These are phyloP conservation scores for Drosophila insularis DNA, from an alignment of 1,140 invertebrate genomes.

Conservation along the genomic window DNA sequence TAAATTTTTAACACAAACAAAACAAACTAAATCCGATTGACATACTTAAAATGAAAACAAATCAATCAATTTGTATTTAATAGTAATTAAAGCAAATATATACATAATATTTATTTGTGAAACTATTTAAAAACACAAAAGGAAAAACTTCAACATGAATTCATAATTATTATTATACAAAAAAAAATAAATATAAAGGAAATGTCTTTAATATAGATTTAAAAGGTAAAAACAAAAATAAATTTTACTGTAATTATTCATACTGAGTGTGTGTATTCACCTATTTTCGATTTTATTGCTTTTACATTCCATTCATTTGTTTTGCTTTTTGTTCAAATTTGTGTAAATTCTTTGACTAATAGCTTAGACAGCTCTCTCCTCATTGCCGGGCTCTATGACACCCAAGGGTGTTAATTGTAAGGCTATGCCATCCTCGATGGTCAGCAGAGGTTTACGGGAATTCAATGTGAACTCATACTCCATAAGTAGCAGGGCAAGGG, in stretches of 20 bases:
- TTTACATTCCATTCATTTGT: conserved; percentile 38
- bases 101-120: conserved; percentile 9
- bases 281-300: conserved; percentile 4
- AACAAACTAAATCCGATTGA: conserved; percentile 36
- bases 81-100: conserved; percentile 33
- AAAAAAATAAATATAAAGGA: conserved; percentile 25
- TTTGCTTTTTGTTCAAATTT: conserved; percentile 28
- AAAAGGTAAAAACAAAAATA: background rate
- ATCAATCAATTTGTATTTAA: conserved; percentile 34
- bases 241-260: conserved; percentile 2
- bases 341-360: conserved; percentile 12
- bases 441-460: conserved; percentile 57
- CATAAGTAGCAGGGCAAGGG: conserved; percentile 81
- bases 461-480: conserved; percentile 70
- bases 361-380: conserved; percentile 56
- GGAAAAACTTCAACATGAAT: conserved; percentile 21
- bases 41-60: background rate
- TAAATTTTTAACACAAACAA: conserved; percentile 28
- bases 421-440: conserved; percentile 68
- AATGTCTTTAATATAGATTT: conserved; percentile 7
- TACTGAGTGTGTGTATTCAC: background rate
- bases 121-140: background rate
- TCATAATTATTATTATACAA: conserved; percentile 30
- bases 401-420: conserved; percentile 62
- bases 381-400: conserved; percentile 60